Evolutionary conservation across 2,888 invertebrate genomes (phyloP).

Genomic region (Tortrix viridana): DNA sequence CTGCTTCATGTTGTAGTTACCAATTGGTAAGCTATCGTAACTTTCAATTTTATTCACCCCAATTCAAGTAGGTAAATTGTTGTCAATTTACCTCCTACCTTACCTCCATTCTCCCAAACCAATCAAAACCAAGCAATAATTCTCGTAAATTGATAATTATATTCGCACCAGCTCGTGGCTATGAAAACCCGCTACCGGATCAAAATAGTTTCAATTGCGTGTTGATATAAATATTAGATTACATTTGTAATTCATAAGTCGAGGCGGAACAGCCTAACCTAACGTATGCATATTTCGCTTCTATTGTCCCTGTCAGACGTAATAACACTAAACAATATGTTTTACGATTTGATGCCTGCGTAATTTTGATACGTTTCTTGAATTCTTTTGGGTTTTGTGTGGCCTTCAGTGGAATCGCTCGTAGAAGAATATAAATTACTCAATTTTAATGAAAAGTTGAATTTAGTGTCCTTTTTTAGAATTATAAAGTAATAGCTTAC

Average conservation of each 20-base stretch:
- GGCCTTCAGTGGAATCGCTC: too few relatives aligned
- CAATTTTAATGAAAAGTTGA: too few relatives aligned
- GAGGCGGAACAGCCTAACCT: slow-evolving; percentile 59
- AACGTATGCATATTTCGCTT: slow-evolving; percentile 42
- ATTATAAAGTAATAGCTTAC: too few relatives aligned
- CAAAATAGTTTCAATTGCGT: slow-evolving; percentile 66
- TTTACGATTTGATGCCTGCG: slow-evolving; percentile 31
- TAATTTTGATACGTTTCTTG: slow-evolving; percentile 27
- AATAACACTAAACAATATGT: slow-evolving; percentile 32
- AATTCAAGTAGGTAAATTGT: too few relatives aligned
- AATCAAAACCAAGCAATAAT: slow-evolving; percentile 3
- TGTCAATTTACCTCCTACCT: too few relatives aligned
- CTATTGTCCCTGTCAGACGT: slow-evolving; percentile 34
- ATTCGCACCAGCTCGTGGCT: slow-evolving; percentile 47
- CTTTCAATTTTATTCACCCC: too few relatives aligned
- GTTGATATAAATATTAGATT: slow-evolving; percentile 69
- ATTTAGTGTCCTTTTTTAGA: too few relatives aligned
- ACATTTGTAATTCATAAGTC: slow-evolving; percentile 68
- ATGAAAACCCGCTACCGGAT: slow-evolving; percentile 67
- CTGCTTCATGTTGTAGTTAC: too few relatives aligned
- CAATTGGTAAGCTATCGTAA: too few relatives aligned
- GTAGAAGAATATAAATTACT: too few relatives aligned
- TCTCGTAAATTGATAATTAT: slow-evolving; percentile 35
- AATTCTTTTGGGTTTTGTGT: not conserved
- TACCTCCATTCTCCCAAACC: not conserved